Percentiles rank a stretch among this genome's conserved stretches.
These are phyloP conservation scores for Epinotia ramella DNA, from an alignment of 2,888 invertebrate species.

Conservation along the genomic window DNA sequence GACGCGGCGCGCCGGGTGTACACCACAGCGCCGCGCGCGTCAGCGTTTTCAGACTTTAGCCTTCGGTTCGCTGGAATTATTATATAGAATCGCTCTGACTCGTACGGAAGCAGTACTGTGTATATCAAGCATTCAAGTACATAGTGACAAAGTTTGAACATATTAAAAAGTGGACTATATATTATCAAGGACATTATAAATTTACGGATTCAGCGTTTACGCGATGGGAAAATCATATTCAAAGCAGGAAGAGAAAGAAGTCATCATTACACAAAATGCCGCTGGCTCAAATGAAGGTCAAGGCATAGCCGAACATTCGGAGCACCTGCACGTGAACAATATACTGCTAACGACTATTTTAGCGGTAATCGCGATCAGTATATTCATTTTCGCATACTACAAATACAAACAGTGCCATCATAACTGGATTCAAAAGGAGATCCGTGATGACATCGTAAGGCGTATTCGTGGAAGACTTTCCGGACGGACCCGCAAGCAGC, in stretches of 20 bases:
- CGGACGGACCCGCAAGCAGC: background rate
- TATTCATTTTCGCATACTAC: background rate
- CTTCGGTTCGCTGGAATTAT: too few species aligned
- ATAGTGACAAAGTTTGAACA: too few species aligned
- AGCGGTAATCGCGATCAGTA: background rate
- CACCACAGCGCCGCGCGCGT: too few species aligned
- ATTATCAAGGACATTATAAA: too few species aligned
- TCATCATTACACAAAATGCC: constrained; percentile 6
- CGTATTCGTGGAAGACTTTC: background rate
- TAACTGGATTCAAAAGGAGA: background rate
- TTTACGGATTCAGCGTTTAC: too few species aligned
- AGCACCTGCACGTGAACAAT: background rate
- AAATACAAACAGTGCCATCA: background rate
- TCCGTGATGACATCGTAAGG: background rate
- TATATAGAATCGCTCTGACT: too few species aligned
- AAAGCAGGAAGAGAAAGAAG: background rate
- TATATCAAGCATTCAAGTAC: too few species aligned
- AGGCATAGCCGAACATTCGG: background rate
- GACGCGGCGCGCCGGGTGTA: too few species aligned
- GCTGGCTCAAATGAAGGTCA: constrained; percentile 11
- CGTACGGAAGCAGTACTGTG: too few species aligned
- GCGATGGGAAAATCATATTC: too few species aligned
- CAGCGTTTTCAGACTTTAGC: too few species aligned
- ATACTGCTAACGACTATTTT: background rate
- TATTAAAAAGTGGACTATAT: too few species aligned